These are phyloP conservation scores for Lucilia cuprina DNA, from an alignment of 1,140 invertebrate species.

Conservation along the genomic window DNA sequence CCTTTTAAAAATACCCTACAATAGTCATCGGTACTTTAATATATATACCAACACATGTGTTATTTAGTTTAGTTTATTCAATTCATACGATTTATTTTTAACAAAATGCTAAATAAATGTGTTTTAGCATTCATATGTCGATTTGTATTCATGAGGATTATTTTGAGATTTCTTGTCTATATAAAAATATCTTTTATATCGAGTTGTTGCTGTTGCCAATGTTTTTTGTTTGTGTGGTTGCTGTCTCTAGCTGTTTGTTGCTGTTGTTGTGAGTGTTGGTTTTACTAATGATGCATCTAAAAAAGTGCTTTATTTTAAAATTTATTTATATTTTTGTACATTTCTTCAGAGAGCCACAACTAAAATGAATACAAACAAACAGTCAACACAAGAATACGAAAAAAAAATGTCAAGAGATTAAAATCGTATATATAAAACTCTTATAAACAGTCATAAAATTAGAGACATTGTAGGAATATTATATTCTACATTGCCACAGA, in stretches of 20 bases:
- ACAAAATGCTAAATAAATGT: background rate
- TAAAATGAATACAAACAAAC: background rate
- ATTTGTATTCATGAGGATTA: slow-evolving; percentile 8
- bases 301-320: slow-evolving; percentile 33
- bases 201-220: slow-evolving; percentile 10
- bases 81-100: background rate
- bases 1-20: too few relatives aligned
- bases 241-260: background rate
- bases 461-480: slow-evolving; percentile 28
- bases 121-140: slow-evolving; percentile 8
- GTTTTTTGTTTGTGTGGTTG: background rate
- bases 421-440: slow-evolving; percentile 22
- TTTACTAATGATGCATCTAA: slow-evolving; percentile 32
- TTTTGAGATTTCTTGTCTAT: background rate
- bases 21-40: too few relatives aligned
- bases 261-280: slow-evolving; percentile 5
- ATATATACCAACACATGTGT: background rate
- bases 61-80: background rate
- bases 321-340: slow-evolving; percentile 20
- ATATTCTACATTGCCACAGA: slow-evolving; percentile 24
- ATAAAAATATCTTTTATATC: slow-evolving; percentile 8
- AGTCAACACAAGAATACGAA: background rate
- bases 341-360: slow-evolving; percentile 10
- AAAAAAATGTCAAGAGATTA: slow-evolving; percentile 26
- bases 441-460: slow-evolving; percentile 27